phyloP scores from a whole-genome alignment of 2,113 vertebrate genomes.

The Triplophysa rosa region DNA sequence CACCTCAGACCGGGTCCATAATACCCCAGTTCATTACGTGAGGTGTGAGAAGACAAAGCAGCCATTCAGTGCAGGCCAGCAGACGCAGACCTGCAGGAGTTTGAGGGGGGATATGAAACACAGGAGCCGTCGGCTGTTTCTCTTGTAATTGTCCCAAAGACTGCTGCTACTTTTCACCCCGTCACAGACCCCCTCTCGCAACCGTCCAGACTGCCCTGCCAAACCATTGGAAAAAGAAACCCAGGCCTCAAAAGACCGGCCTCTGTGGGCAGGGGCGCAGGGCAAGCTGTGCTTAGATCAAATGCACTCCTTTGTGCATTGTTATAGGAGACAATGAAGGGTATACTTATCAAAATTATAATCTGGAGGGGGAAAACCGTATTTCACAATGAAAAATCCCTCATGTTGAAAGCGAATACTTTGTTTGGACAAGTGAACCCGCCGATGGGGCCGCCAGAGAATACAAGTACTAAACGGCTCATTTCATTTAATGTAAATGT shows the following conservation, averaged over 20 bases:
- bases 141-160: conserved; percentile 52
- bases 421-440: conserved; percentile 33
- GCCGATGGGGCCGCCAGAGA: conserved; percentile 28
- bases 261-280: conserved; percentile 1
- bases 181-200: conserved; percentile 13
- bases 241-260: conserved; percentile 17
- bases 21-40: conserved; percentile 52
- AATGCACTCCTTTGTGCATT: conserved; percentile 34
- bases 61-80: conserved; percentile 53
- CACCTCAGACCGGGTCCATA: conserved; percentile 31
- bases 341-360: conserved; percentile 41
- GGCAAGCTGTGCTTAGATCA: conserved; percentile 12
- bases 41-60: conserved; percentile 54
- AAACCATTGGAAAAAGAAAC: conserved; percentile 53
- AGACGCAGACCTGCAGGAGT: conserved; percentile 47
- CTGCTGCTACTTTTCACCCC: conserved; percentile 51
- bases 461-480: conserved; percentile 32
- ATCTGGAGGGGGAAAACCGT: conserved; percentile 10
- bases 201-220: conserved; percentile 27
- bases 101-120: conserved; percentile 34
- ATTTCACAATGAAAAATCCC: background rate
- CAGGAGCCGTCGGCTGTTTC: conserved; percentile 50
- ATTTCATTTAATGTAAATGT: conserved; percentile 8
- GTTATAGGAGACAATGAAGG: conserved; percentile 31
- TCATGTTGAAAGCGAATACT: conserved; percentile 9